Conservation (phyloP, 2,888 invertebrate genomes). For the Pheosia tremula region DNA sequence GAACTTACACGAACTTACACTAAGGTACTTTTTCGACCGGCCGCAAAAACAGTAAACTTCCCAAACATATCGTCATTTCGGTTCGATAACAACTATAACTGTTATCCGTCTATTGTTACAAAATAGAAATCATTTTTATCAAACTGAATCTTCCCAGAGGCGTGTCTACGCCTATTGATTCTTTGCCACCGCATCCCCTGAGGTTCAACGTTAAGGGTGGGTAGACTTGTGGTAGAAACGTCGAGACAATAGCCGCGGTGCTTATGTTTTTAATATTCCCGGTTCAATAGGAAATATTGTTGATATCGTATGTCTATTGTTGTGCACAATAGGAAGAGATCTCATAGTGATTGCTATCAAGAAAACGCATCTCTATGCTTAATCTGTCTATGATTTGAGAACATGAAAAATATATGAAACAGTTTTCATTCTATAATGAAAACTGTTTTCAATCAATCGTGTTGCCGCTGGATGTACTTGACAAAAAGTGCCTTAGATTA, state of each 20-base stretch:
- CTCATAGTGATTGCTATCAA: constrained; percentile 2
- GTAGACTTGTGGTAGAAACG: constrained; percentile 21
- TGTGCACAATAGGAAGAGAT: not conserved
- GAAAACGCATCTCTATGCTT: not conserved
- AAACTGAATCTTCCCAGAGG: no score
- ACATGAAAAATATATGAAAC: not conserved
- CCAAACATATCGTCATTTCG: no score
- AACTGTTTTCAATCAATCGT: not conserved
- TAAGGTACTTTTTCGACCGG: no score
- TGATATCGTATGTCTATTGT: constrained; percentile 13
- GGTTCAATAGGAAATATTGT: constrained; percentile 38
- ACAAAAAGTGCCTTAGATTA: no score
- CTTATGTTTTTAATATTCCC: constrained; percentile 66
- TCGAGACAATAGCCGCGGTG: constrained; percentile 51
- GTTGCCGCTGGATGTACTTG: no score
- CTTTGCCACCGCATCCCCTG: constrained; percentile 56
- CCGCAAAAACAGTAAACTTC: no score
- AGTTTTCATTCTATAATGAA: no score
- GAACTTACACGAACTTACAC: no score
- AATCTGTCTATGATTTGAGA: not conserved
- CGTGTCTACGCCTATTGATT: constrained; percentile 43
- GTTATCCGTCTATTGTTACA: no score
- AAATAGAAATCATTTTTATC: no score
- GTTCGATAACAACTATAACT: no score
- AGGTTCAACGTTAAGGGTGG: constrained; percentile 52